Base-by-base conservation (phyloP, 2,888 invertebrate genomes). In the Heptascelio sp. region DNA sequence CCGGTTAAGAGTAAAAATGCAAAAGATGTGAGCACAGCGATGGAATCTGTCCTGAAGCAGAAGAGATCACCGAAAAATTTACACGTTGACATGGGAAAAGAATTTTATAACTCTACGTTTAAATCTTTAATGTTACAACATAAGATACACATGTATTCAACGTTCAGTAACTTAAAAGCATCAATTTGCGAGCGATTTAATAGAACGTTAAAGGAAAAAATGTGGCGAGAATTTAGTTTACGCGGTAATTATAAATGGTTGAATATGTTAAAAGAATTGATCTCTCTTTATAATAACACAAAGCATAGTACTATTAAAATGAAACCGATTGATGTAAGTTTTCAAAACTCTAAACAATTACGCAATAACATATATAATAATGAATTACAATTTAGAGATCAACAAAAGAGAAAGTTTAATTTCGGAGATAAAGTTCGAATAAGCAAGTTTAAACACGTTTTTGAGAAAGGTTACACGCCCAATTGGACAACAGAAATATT, bases 11-110 rank as follows among this genome's bases (percentile, higher is more conserved):
- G n/a, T 15, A 82, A 73, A 49, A 77, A 17, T 53, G 90, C 78
- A 21, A 64, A 75, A 43, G 88, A 90, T 76, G 88, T 91, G 9
- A 78, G 85, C 9, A 49, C 70, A 13, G 88, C 88, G 9, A 87
- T 85, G 83, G 65, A 77, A 34, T 81, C 76, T 25, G 62, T 86
- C 13, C 19, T 49, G 15, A 55, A 55, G 3, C 21, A 65, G 49
- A 78, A 57, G 19, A 57, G 76, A 1, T n/a, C 70, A 57, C 83
- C 81, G 9, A 73, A 84, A 67, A 75, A 85, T 57, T 26, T 55
- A n/a, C 26, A 55, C 9, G 55, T 55, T n/a, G 55, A 55, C 26
- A 55, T 55, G 55, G 55, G 55, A 15, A 55, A 55, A 13, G 26
- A 55, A 8, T 55, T 55, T 25, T 25, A 64, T 40, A 40, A 40